phyloP scores from a whole-genome alignment of 2,888 invertebrate genomes.

The Acholoe squamosa region DNA sequence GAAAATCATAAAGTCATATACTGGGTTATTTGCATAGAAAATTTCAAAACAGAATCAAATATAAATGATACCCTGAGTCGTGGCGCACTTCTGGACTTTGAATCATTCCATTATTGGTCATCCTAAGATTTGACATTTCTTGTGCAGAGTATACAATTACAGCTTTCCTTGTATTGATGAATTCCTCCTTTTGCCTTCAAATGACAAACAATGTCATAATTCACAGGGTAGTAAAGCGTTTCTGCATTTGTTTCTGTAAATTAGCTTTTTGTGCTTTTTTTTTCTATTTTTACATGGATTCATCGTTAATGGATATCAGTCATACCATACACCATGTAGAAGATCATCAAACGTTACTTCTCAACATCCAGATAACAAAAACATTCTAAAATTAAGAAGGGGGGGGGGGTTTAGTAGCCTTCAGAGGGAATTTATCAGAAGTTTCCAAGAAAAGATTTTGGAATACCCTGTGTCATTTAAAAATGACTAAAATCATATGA shows the following conservation, averaged over 20 bases:
- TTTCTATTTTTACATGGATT: background rate
- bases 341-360: background rate
- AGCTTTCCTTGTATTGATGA: background rate
- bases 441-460: too few relatives aligned
- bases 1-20: too few relatives aligned
- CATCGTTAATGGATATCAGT: background rate
- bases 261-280: background rate
- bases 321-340: background rate
- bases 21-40: too few relatives aligned
- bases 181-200: conserved; percentile 9
- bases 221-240: conserved; percentile 23
- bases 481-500: too few relatives aligned
- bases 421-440: too few relatives aligned
- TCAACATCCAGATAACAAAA: background rate
- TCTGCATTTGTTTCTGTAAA: background rate
- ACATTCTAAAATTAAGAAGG: background rate
- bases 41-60: background rate
- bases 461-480: too few relatives aligned
- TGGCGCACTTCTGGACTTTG: background rate
- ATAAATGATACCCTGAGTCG: background rate
- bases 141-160: background rate
- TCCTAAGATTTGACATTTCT: background rate
- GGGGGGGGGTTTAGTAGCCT: too few relatives aligned
- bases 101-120: conserved; percentile 33
- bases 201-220: conserved; percentile 4